Percentiles rank a stretch among this genome's conserved stretches.
Conservation (phyloP, 2,888 invertebrate species). For the Epicampocera succincta region DNA sequence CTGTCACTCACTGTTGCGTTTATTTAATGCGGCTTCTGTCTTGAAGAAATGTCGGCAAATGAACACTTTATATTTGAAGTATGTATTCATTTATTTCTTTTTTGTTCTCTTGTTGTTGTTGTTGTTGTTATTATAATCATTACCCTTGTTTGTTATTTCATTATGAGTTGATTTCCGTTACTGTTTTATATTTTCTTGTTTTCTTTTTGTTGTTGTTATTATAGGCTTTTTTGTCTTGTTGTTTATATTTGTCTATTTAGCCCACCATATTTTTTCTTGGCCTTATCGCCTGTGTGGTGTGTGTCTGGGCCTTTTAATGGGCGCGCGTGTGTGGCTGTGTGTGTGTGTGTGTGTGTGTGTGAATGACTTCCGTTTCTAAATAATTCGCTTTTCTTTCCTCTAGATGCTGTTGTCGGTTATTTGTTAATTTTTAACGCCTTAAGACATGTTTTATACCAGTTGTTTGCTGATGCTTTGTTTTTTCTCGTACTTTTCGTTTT, state of each 20-base stretch:
- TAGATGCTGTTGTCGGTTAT: conserved; percentile 45
- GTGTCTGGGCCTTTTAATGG: not conserved
- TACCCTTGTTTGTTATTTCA: conserved; percentile 68
- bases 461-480: conserved; percentile 8
- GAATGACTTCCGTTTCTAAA: conserved; percentile 58
- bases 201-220: conserved; percentile 14
- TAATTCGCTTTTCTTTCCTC: conserved; percentile 26
- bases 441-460: conserved; percentile 46
- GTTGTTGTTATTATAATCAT: conserved; percentile 60
- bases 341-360: conserved; percentile 3
- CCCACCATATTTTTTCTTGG: conserved; percentile 49
- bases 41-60: not conserved
- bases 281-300: not conserved
- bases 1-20: not conserved
- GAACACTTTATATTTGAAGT: conserved; percentile 4
- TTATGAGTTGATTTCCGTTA: conserved; percentile 64
- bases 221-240: conserved; percentile 31
- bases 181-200: conserved; percentile 15
- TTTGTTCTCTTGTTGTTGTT: conserved; percentile 7
- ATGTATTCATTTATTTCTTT: not conserved
- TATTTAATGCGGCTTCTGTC: not conserved
- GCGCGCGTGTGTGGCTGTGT: not conserved
- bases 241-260: conserved; percentile 56
- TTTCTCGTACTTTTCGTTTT: no score
- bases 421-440: conserved; percentile 63